Base-by-base conservation (phyloP, 2,113 vertebrate species). In the Pseudorhombus dupliciocellatus region DNA sequence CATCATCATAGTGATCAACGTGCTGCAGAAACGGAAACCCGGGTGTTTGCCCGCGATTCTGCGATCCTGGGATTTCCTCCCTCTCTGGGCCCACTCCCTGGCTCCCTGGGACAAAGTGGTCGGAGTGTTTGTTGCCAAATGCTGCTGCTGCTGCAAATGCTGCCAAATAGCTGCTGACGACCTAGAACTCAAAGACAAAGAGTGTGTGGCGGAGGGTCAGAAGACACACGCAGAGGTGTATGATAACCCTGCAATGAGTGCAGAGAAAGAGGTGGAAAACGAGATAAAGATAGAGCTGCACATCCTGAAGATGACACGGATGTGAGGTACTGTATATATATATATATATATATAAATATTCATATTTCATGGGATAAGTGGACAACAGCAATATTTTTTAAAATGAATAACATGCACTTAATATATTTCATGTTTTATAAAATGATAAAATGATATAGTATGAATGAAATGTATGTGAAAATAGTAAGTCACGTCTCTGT, bases 51-150 rank as follows among this genome's bases (percentile, higher is more conserved):
- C 97, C 3, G 31, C 77, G 21, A 86, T 56, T 4, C 92, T 99
- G 63, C 92, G 81, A 55, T 94, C 84, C 16, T 99, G 96, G 95
- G 88, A 94, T 81, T 98, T 96, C 86, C 94, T 99, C 28, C 97
- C 97, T 0, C 0, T 81, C 14, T 98, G 97, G 94, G 87, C 96
- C 82, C 95, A 89, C 72, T 98, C 96, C 0, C 86, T 98, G 22
- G 90, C 92, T 59, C 96, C 96, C 26, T 98, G 95, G 95, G 96
- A 98, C 83, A 73, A 85, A 11, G 2, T 94, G 11, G 54, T 98
- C 16, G 87, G 83, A 8, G 9, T 73, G 46, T 16, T 77, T 0
- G 73, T 82, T 0, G 4, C 87, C 57, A 94, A 85, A 51, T 97
- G 94, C 68, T 93, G 94, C 54, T 93, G 91, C 86, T 88, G 84